These are phyloP conservation scores for Paratrypauchen microcephalus DNA, from an alignment of 2,797 vertebrate species.

Conservation along the genomic window DNA sequence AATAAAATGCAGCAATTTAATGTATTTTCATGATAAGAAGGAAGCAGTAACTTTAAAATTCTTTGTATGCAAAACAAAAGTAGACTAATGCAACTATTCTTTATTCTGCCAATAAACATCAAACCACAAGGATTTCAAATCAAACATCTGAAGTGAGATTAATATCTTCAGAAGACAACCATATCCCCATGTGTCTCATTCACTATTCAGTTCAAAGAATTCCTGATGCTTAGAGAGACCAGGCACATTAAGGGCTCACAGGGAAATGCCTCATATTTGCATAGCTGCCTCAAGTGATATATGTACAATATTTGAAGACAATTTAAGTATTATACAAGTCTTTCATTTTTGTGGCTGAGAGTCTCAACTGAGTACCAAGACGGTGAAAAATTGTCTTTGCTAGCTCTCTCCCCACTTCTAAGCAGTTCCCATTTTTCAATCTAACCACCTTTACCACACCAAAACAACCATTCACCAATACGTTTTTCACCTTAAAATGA, in stretches of 20 bases:
- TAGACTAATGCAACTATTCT: not conserved
- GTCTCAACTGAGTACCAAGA: constrained; percentile 18
- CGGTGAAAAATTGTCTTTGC: constrained; percentile 7
- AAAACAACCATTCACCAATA: not conserved
- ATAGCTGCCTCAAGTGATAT: constrained; percentile 23
- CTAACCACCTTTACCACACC: constrained; percentile 12
- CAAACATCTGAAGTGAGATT: constrained; percentile 15
- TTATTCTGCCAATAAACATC: not conserved
- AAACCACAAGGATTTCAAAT: not conserved
- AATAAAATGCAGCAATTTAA: not conserved
- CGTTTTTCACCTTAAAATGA: not conserved
- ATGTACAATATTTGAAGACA: constrained; percentile 29
- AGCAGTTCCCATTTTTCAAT: constrained; percentile 19
- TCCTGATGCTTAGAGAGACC: constrained; percentile 18
- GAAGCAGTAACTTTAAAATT: not conserved
- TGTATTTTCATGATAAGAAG: not conserved
- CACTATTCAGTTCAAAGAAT: constrained; percentile 42
- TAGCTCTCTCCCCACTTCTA: constrained; percentile 11
- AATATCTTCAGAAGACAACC: constrained; percentile 13
- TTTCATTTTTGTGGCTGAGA: constrained; percentile 5
- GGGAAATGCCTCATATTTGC: constrained; percentile 28
- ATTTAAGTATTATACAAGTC: constrained; percentile 17
- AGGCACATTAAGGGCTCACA: constrained; percentile 23
- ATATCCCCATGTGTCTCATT: constrained; percentile 26
- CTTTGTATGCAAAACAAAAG: not conserved